Evolutionary conservation across 2,888 invertebrate genomes (phyloP).

Genomic region (Marronus borbonicus): DNA sequence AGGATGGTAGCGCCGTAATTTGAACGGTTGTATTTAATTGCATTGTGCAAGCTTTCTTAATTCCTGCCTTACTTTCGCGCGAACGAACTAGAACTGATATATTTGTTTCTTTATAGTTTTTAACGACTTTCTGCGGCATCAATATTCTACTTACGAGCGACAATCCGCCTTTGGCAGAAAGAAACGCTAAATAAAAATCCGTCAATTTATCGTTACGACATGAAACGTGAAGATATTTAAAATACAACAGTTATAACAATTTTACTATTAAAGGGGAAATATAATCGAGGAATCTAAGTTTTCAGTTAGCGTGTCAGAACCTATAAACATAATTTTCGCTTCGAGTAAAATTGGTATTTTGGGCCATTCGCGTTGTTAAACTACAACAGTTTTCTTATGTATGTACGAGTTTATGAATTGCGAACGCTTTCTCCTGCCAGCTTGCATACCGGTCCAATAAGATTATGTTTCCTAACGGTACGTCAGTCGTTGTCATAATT

Average conservation of each 20-base stretch:
- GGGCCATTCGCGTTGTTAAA: conserved; percentile 19
- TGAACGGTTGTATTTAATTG: no score
- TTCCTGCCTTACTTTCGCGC: no score
- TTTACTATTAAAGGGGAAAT: not conserved
- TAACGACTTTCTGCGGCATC: no score
- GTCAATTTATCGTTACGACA: not conserved
- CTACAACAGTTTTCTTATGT: not conserved
- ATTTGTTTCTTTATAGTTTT: no score
- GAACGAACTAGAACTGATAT: no score
- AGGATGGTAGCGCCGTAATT: no score
- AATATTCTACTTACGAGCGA: no score
- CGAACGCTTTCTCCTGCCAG: conserved; percentile 27
- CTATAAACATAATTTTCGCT: conserved; percentile 34
- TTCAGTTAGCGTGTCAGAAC: conserved; percentile 34
- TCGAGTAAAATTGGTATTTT: conserved; percentile 31
- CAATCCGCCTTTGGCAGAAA: no score
- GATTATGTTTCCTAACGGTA: conserved; percentile 34
- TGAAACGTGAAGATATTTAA: no score
- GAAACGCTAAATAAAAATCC: not conserved
- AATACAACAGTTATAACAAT: not conserved
- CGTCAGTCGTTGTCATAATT: conserved; percentile 11
- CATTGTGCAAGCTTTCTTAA: no score
- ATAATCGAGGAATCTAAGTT: not conserved
- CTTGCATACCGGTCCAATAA: conserved; percentile 24
- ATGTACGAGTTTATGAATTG: conserved; percentile 13